A percentile compares a stretch with the other conserved stretches of the same genome.
Conservation (phyloP, 2,113 vertebrate genomes). For the Chionomys nivalis region DNA sequence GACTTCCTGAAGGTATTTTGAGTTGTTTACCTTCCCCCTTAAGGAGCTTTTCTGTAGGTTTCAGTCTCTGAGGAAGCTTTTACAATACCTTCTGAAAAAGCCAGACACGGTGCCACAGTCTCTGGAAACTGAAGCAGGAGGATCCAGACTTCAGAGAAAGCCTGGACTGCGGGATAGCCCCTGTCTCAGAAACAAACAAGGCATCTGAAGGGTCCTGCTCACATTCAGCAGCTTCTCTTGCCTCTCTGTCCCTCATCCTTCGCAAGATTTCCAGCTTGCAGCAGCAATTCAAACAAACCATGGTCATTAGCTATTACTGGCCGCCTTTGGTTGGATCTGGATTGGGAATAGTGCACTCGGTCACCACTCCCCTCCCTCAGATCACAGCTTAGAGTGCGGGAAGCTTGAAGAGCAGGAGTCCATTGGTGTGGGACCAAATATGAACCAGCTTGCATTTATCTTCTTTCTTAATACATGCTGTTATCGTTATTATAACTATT, state of each 20-base stretch:
- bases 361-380: not conserved
- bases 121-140: not conserved
- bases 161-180: rapidly evolving
- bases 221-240: not conserved
- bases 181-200: not conserved
- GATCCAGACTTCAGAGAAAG: not conserved
- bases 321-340: not conserved
- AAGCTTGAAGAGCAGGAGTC: not conserved
- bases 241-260: not conserved
- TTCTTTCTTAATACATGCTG: not conserved
- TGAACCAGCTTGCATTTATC: not conserved
- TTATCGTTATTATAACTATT: not conserved
- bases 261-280: not conserved
- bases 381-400: not conserved
- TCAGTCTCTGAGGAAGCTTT: too few relatives aligned
- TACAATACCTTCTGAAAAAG: not conserved
- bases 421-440: not conserved
- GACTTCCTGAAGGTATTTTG: not conserved
- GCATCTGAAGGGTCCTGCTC: not conserved
- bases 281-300: not conserved
- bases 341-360: not conserved
- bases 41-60: not conserved
- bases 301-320: not conserved
- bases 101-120: too few relatives aligned
- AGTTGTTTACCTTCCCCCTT: not conserved